phyloP scores from a whole-genome alignment of 2,113 vertebrate genomes.

The Cervus canadensis region DNA sequence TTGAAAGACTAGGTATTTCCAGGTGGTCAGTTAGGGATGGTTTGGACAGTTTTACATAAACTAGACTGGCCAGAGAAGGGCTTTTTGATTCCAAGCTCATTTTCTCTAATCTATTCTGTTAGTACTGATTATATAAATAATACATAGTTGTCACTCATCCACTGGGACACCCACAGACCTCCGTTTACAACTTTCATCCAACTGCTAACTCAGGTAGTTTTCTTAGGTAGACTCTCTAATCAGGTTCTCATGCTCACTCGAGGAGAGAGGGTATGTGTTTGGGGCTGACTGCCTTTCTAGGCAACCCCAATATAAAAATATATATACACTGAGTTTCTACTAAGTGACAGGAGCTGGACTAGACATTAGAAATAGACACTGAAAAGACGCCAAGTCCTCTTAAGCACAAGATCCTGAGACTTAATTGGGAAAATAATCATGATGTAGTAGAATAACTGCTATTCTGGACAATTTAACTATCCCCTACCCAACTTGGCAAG shows the following conservation, averaged over 20 bases:
- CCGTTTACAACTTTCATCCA: neutral
- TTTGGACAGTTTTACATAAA: neutral
- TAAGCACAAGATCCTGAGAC: neutral
- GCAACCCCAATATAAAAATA: neutral
- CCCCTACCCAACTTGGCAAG: neutral
- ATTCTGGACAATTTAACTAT: neutral
- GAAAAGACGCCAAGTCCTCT: neutral
- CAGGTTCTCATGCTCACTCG: neutral
- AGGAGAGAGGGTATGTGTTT: neutral
- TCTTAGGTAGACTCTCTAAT: neutral
- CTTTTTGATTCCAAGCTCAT: slow-evolving; percentile 22
- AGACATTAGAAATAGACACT: neutral
- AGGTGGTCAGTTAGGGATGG: neutral
- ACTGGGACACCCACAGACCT: neutral
- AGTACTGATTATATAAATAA: neutral
- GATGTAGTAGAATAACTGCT: neutral
- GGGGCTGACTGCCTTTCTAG: neutral
- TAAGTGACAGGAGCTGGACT: neutral
- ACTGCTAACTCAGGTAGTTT: neutral
- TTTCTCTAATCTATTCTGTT: slow-evolving; percentile 26
- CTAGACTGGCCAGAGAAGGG: neutral
- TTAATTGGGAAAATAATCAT: neutral
- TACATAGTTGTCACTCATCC: neutral
- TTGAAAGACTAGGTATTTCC: neutral
- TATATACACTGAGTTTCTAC: neutral